Base-by-base conservation (phyloP, 2,797 vertebrate species). In the Thripadectes ignobilis region DNA sequence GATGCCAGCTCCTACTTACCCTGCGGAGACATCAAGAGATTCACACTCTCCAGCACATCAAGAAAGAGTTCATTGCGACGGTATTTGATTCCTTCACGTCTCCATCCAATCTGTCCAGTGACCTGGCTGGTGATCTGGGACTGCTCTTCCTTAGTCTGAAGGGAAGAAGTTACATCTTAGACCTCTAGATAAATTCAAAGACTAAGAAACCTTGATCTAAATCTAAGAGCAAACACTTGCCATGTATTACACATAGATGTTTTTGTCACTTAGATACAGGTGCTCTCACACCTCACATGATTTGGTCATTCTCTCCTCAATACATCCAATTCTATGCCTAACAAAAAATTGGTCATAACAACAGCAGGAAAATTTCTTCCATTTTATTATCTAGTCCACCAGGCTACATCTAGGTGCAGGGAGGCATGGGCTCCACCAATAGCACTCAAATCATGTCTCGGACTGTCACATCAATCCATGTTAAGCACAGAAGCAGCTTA, bases 81-180 rank as follows among this genome's bases (percentile, higher is more conserved):
- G 90, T 99, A 99, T 77, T 99, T 99, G 98, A 99, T 99, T 92
- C 99, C 99, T 96, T 99, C 99, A 6, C 99, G 99, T 82, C 99
- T 98, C 99, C 99, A 99, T 94, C 99, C 99, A 39, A 99, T 99
- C 98, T 99, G 99, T 45, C 99, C 99, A 4, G 99, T 99, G 97
- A 99, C 99, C 98, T 99, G 99, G 97, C 99, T 99, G 88, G 99
- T 99, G 98, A 99, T 99, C 98, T 99, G 99, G 92, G 99, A 99
- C 97, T 99, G 99, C 88, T 99, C 99, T 97, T 99, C 99, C 97
- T 99, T 99, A 92, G 99, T 99, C 99, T 99, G 77, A 32, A 75
- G 20, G 34, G 48, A 65, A 78, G 3, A 61, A 88, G 74, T 9
- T 11, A 49, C 36, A 88, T 14, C 27, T 92, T 62, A 85, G 34